Evolutionary conservation across 1,140 invertebrate genomes (phyloP).

Genomic region (Zaprionus camerounensis): DNA sequence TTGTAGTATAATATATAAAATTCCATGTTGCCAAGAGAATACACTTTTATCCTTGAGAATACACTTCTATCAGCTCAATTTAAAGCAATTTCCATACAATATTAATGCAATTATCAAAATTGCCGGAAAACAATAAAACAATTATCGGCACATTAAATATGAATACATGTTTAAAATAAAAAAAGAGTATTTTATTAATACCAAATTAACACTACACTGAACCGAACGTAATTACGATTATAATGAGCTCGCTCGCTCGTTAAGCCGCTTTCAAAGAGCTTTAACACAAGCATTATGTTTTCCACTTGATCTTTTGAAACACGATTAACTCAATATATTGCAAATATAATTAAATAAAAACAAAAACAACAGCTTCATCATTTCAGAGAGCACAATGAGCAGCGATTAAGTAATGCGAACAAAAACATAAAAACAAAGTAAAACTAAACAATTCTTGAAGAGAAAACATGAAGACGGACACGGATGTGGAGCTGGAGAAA

Average conservation of each 20-base stretch:
- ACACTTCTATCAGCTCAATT: neutral
- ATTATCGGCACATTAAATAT: neutral
- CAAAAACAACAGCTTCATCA: neutral
- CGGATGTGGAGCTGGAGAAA: constrained; percentile 49
- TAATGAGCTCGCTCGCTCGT: neutral
- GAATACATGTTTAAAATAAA: neutral
- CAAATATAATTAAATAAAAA: neutral
- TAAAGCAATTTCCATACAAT: neutral
- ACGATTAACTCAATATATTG: neutral
- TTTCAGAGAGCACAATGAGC: neutral
- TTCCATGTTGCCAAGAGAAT: too few species aligned
- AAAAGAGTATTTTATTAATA: neutral
- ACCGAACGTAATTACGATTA: neutral
- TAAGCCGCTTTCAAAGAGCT: constrained; percentile 2
- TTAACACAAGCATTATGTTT: neutral
- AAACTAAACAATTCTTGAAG: neutral
- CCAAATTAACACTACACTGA: neutral
- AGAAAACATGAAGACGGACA: constrained; percentile 4
- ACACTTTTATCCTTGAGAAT: neutral
- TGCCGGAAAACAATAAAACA: neutral
- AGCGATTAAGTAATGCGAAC: neutral
- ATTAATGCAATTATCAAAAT: constrained; percentile 3
- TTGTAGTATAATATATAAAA: too few species aligned
- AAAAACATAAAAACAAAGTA: neutral
- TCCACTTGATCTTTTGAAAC: neutral